phyloP scores from a whole-genome alignment of 2,888 invertebrate species.

The Ommatoiulus sabulosus region DNA sequence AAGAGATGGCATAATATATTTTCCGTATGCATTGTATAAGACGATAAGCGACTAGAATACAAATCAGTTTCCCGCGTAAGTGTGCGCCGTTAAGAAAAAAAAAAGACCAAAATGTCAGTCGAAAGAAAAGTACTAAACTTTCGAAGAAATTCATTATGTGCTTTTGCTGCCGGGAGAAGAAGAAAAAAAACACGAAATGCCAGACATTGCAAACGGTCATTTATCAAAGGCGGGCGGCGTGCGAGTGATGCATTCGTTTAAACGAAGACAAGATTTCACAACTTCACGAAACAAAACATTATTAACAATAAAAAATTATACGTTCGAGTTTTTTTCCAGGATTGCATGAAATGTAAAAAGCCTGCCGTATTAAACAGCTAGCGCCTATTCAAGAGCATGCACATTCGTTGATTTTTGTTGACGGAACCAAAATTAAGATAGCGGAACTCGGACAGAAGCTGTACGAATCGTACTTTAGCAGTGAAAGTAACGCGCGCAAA shows the following conservation, averaged over 20 bases:
- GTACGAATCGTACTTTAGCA: too few relatives aligned
- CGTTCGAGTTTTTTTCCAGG: neutral
- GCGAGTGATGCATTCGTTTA: neutral
- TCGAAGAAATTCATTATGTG: slow-evolving; percentile 21
- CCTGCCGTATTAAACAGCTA: neutral
- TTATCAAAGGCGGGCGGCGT: neutral
- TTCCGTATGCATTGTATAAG: neutral
- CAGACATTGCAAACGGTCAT: slow-evolving; percentile 1
- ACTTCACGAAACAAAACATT: neutral
- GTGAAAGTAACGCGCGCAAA: too few relatives aligned
- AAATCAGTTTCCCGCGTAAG: neutral
- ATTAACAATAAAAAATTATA: neutral
- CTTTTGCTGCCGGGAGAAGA: neutral
- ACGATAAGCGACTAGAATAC: neutral
- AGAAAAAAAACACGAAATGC: neutral
- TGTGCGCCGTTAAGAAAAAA: neutral
- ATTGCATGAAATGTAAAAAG: neutral
- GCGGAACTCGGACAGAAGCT: too few relatives aligned
- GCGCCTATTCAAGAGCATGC: too few relatives aligned
- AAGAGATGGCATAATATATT: neutral
- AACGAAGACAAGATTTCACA: slow-evolving; percentile 1
- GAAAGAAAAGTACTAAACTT: neutral
- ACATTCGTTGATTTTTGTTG: too few relatives aligned
- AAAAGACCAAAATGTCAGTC: neutral
- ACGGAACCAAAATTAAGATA: too few relatives aligned